Base-by-base conservation (phyloP, 2,113 vertebrate genomes). In the Pseudorhombus dupliciocellatus region DNA sequence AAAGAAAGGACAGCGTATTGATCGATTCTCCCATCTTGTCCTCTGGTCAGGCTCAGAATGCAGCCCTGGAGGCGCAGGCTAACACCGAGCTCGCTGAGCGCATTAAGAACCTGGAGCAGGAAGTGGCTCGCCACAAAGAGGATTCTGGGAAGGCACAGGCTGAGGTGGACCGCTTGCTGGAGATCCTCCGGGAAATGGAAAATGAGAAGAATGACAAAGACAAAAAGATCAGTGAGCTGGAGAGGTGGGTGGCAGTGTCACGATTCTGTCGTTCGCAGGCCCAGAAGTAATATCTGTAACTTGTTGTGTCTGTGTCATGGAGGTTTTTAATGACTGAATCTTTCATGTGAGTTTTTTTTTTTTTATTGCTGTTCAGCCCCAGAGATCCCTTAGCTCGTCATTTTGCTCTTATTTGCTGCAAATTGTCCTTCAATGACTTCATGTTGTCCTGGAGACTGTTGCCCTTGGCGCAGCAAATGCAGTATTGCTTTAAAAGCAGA, bases 201-300 rank as follows among this genome's bases (percentile, higher is more conserved):
- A 99, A 98, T 28, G 98, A 99, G 94, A 99, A 99, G 90, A 98
- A 98, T 10, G 97, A 99, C 88, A 99, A 99, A 86, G 98, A 99
- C 80, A 97, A 95, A 86, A 98, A 97, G 92, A 99, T 99, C 83
- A 96, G 88, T 37, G 98, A 99, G 58, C 91, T 99, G 54, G 98
- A 99, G 90, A 97, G 95, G 98, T 99, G 91, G 46, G 88, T 83
- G 63, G 10, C 34, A 12, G 34, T 44, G 42, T 44, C 42, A 42
- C 15, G 14, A 0, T n/a, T n/a, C n/a, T n/a, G 15, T 18, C 42
- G 42, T 7, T 15, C 18, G 42, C 5, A 18, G 2, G 42, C 18
- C 6, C 42, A 46, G 42, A 46, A 46, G 2, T 46, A 20, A 46
- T 1, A 20, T 44, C 22, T 25, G 24, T 15, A 53, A 2, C 21